phyloP scores from a whole-genome alignment of 2,797 vertebrate genomes.

The Gymnocypris eckloni region DNA sequence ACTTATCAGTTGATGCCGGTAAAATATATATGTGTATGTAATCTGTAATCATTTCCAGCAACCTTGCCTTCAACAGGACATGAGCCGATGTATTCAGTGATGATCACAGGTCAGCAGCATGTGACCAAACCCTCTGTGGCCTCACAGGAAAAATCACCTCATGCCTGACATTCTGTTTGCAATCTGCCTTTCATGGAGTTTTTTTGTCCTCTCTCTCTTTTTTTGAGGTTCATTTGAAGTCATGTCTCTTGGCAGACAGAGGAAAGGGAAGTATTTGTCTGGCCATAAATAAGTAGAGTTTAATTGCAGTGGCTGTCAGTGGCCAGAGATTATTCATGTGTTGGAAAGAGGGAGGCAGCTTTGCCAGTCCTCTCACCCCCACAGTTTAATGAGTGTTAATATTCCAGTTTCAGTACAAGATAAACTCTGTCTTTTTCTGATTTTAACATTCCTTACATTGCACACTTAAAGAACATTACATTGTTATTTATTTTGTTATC shows the following conservation, averaged over 20 bases:
- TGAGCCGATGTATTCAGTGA: background rate
- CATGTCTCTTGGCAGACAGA: slow-evolving; percentile 60
- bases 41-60: background rate
- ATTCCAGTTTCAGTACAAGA: background rate
- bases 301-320: slow-evolving; percentile 67
- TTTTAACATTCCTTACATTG: background rate
- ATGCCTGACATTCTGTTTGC: slow-evolving; percentile 72
- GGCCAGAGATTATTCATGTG: slow-evolving; percentile 66
- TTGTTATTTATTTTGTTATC: background rate
- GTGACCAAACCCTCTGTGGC: slow-evolving; percentile 59
- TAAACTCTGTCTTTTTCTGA: background rate
- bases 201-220: background rate
- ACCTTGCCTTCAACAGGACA: background rate
- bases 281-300: slow-evolving; percentile 71
- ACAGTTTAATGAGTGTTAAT: background rate
- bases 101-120: slow-evolving; percentile 1
- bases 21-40: background rate
- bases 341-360: slow-evolving; percentile 64
- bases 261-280: slow-evolving; percentile 71
- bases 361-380: slow-evolving; percentile 61
- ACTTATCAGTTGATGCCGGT: background rate
- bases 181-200: slow-evolving; percentile 63
- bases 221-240: slow-evolving; percentile 51
- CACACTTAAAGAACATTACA: background rate
- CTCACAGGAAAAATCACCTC: slow-evolving; percentile 65